A percentile compares a stretch with the other conserved stretches of the same genome.
Evolutionary conservation across 2,113 vertebrate species (phyloP).

Genomic region (Mohoua ochrocephala): DNA sequence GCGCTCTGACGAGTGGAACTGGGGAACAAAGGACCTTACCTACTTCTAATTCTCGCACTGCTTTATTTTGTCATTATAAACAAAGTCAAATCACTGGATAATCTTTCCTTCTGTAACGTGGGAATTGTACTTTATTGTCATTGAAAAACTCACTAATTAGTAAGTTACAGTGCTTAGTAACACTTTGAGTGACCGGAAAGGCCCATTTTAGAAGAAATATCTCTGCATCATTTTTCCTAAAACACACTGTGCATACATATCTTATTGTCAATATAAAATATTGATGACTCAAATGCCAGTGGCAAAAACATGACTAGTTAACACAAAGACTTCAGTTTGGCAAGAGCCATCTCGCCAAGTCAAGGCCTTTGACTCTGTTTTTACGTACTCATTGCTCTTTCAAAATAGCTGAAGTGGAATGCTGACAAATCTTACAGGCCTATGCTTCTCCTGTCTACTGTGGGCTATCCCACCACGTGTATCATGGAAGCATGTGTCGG

Average conservation of each 20-base stretch:
- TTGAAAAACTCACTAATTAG: background rate
- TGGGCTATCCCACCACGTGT: accelerated
- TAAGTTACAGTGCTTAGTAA: background rate
- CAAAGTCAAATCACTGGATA: background rate
- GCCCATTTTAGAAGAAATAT: background rate
- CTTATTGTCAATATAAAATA: background rate
- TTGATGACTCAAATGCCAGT: background rate
- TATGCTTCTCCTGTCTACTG: background rate
- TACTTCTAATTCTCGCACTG: background rate
- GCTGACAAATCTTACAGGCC: background rate
- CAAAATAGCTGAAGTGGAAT: background rate
- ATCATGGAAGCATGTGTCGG: accelerated
- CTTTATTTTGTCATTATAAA: background rate
- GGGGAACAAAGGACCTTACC: background rate
- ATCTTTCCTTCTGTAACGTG: background rate
- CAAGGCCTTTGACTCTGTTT: background rate
- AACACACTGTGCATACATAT: background rate
- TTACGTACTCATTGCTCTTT: background rate
- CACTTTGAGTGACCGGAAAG: background rate
- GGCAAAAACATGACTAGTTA: background rate
- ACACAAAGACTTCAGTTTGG: background rate
- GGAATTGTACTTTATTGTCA: background rate
- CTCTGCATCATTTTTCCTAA: background rate
- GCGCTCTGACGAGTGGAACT: background rate
- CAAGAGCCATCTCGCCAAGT: background rate